Conservation (phyloP, 2,888 invertebrate genomes). For the Macrophya alboannulata region DNA sequence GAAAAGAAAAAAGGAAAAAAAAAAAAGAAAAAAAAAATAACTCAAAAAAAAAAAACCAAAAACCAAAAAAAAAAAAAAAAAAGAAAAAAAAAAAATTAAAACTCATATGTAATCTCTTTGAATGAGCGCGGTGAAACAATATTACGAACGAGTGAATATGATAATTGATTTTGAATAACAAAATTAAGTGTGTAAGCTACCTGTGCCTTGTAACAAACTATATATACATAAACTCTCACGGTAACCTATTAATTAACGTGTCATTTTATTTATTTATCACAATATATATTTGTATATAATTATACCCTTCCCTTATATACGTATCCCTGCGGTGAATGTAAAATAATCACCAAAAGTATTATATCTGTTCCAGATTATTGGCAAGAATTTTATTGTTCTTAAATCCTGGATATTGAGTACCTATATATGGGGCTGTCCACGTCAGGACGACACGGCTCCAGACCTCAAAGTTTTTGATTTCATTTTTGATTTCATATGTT, state of each 20-base stretch:
- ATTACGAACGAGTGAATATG: slow-evolving; percentile 56
- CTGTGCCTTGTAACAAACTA: slow-evolving; percentile 80
- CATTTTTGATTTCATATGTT: too few species aligned
- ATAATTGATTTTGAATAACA: slow-evolving; percentile 60
- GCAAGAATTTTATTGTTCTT: too few species aligned
- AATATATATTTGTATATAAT: background rate
- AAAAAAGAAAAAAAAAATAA: slow-evolving; percentile 55
- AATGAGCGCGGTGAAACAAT: slow-evolving; percentile 16
- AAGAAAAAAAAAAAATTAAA: slow-evolving; percentile 54
- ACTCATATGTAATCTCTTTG: slow-evolving; percentile 42
- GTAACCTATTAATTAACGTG: slow-evolving; percentile 66
- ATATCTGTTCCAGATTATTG: too few species aligned
- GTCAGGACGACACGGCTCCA: too few species aligned
- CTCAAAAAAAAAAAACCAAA: slow-evolving; percentile 52
- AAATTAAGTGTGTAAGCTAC: slow-evolving; percentile 79
- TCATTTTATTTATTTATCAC: background rate
- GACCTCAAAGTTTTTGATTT: too few species aligned
- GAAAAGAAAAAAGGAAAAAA: slow-evolving; percentile 20
- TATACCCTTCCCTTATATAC: too few species aligned
- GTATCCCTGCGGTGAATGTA: background rate
- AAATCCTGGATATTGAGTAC: too few species aligned
- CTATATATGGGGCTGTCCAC: too few species aligned
- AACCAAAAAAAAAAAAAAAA: slow-evolving; percentile 52
- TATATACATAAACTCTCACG: slow-evolving; percentile 71
- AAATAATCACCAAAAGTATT: background rate